Evolutionary conservation across 2,797 vertebrate species (phyloP), one percentile per base, ranked within the genome.

Genomic region (Leontocebus nigricollis): DNA sequence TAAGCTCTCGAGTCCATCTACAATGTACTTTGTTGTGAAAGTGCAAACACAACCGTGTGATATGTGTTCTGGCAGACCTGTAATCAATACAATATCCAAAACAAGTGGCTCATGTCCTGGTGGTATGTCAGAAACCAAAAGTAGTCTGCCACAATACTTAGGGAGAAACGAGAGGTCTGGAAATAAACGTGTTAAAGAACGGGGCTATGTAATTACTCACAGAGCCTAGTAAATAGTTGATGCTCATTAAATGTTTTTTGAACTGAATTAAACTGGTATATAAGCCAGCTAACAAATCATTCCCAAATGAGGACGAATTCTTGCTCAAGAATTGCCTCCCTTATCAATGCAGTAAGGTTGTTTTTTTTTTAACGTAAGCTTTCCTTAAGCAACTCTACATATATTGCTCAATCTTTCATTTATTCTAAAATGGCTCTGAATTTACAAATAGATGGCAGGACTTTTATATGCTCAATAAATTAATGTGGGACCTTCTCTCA

Each of bases 381-480:
- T 92, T 93, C 20, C 13, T 87, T 89, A 79, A 90, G 30, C 39
- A 87, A 52, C 17, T 94, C 81, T 13, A 64, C n/a, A 87, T 44
- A 90, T 19, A 76, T 22, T 59, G 48, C 87, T 75, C 36, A 94
- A 52, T 77, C n/a, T 92, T 91, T 67, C 59, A 85, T n/a, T 79
- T 94, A 82, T 83, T 95, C 24, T 36, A 88, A 95, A 97, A 94
- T 67, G 55, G 19, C 61, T 86, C 57, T 55, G 44, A 88, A 84
- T 95, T 90, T 93, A 92, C n/a, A 95, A 89, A 89, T 61, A 93
- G 24, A 90, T 48, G 14, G 1, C 52, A 95, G 52, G 24, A 33
- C 48, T 52, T 83, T 90, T 83, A 92, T 44, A 70, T 30, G 27
- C 30, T 93, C 72, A 76, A 61, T 86, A 90, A 95, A 95, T 75